Evolutionary conservation across 1,140 invertebrate species (phyloP).

Genomic region (Sarcophaga peregrina): DNA sequence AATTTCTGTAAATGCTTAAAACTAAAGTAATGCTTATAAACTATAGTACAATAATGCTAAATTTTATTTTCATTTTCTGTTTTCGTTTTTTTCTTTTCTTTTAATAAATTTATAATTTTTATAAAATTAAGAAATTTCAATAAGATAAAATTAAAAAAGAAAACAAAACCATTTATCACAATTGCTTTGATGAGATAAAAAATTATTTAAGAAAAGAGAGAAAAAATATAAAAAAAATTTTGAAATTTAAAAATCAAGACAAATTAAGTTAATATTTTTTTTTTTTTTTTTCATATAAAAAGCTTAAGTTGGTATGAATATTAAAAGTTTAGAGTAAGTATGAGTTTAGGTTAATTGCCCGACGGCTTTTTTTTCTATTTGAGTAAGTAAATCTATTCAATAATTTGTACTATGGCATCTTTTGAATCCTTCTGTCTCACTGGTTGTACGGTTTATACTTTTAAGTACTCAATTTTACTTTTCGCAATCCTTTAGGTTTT

Average conservation of each 20-base stretch:
- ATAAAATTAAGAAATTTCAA: background rate
- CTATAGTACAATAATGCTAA: constrained; percentile 25
- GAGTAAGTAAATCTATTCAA: constrained; percentile 2
- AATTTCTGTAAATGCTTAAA: constrained; percentile 52
- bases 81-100: constrained; percentile 32
- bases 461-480: constrained; percentile 13
- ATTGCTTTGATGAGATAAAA: constrained; percentile 62
- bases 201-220: background rate
- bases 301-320: no score
- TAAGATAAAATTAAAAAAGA: constrained; percentile 10
- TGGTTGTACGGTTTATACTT: background rate
- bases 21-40: constrained; percentile 38
- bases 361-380: constrained; percentile 11
- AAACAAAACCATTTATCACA: constrained; percentile 65
- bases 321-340: no score
- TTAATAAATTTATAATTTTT: constrained; percentile 36
- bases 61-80: constrained; percentile 22
- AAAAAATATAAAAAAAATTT: constrained; percentile 16
- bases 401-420: constrained; percentile 38
- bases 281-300: no score
- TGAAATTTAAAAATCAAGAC: background rate
- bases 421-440: background rate
- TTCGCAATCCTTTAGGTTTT: background rate
- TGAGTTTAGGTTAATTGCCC: background rate
- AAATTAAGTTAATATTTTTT: background rate